These are phyloP conservation scores for Calliphora vicina DNA, from an alignment of 1,140 invertebrate species.

Conservation along the genomic window DNA sequence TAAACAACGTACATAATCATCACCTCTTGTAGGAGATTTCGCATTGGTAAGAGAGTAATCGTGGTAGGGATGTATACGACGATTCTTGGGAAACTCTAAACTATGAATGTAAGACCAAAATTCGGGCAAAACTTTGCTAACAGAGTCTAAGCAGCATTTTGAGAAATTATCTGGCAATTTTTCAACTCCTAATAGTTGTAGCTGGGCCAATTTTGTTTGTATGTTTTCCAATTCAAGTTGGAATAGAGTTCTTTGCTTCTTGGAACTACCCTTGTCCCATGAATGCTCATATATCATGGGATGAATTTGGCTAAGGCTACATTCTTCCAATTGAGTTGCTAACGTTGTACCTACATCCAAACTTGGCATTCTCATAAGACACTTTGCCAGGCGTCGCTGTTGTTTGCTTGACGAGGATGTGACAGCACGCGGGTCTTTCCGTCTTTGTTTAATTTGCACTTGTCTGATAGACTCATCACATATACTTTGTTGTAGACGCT, in stretches of 20 bases:
- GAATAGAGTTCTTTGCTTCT: conserved; percentile 47
- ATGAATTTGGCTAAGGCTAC: background rate
- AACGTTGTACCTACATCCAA: background rate
- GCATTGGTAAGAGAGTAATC: conserved; percentile 38
- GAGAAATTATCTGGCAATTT: conserved; percentile 18
- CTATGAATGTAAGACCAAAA: conserved; percentile 44
- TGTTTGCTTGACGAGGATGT: background rate
- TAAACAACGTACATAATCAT: conserved; percentile 23
- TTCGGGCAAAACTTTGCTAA: conserved; percentile 47
- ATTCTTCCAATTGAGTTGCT: background rate
- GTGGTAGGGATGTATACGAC: conserved; percentile 47
- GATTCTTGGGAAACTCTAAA: conserved; percentile 42
- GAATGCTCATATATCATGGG: conserved; percentile 19
- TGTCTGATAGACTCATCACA: conserved; percentile 1
- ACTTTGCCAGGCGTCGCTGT: background rate
- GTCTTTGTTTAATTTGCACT: background rate
- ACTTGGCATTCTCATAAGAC: conserved; percentile 9
- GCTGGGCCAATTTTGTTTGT: conserved; percentile 45
- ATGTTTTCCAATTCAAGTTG: conserved; percentile 51
- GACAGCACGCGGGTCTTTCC: background rate
- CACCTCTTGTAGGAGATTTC: background rate
- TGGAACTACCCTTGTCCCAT: conserved; percentile 23
- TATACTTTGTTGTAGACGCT: conserved; percentile 42
- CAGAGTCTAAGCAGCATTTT: conserved; percentile 43
- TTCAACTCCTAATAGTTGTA: conserved; percentile 41